Evolutionary conservation across 2,113 vertebrate species (phyloP), one percentile per base, ranked within the genome.

Genomic region (Peromyscus californicus): DNA sequence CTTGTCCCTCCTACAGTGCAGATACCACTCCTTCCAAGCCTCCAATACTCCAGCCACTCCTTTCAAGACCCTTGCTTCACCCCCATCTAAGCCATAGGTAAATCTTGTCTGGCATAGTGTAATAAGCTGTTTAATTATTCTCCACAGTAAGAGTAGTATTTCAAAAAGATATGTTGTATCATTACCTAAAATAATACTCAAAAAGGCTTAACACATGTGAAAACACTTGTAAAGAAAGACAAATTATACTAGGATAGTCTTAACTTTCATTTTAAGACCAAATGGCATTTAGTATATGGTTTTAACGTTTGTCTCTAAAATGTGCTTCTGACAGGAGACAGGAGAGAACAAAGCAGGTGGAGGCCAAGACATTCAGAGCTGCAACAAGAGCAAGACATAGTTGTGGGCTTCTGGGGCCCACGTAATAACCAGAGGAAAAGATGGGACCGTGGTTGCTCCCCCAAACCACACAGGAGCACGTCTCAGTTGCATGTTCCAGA

Each of bases 241-340:
- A 51, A 80, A n/a, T 76, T 72, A 59, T 86, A 57, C 39, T 36
- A 57, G 11, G 5, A 39, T 91, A 70, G 11, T 1, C 89, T 54
- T 75, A 31, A 69, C 51, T 70, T 84, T 82, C 79, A 72, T 65
- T 93, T 74, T 84, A 93, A 86, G n/a, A 74, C 82, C 82, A 89
- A 90, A 51, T 17, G 7, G 8, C 39, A 11, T 91, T 42, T 95
- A 54, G 5, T 9, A 74, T 93, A 80, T 36, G 45, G 2, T 69
- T 65, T 48, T 94, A 84, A 84, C 19, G 22, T 69, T 61, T 88
- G 4, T 88, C 29, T 86, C 9, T 89, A 85, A 97, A 95, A 90
- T 75, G 24, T 80, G 45, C 7, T 85, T 51, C 79, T 75, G 22
- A 70, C 51, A 67, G 59, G 92, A 92, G 93, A 67, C 21, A 51